phyloP scores from a whole-genome alignment of 2,888 invertebrate species.

The Lamproptera curius region DNA sequence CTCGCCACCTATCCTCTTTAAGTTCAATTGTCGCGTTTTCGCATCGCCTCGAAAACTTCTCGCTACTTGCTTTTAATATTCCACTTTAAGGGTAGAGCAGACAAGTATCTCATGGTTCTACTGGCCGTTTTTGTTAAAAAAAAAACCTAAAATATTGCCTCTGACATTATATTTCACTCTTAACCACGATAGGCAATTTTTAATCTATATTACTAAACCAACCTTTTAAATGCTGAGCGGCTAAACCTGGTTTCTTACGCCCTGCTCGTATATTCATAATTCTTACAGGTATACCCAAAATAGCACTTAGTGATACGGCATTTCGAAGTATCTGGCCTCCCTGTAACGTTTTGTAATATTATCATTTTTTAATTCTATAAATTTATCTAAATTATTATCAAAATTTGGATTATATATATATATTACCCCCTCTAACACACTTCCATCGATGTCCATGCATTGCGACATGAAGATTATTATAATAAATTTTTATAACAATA shows the following conservation, averaged over 20 bases:
- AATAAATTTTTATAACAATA: too few relatives aligned
- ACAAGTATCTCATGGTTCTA: too few relatives aligned
- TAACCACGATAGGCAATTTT: background rate
- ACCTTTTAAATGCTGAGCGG: slow-evolving; percentile 90
- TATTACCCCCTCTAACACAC: slow-evolving; percentile 88
- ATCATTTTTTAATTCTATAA: slow-evolving; percentile 1
- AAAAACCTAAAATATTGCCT: too few relatives aligned
- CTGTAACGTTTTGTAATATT: slow-evolving; percentile 59
- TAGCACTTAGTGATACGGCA: slow-evolving; percentile 87
- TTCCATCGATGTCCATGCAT: slow-evolving; percentile 85
- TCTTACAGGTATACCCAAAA: slow-evolving; percentile 83
- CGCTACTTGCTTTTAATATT: too few relatives aligned
- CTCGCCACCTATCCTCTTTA: too few relatives aligned
- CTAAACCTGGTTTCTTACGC: slow-evolving; percentile 89
- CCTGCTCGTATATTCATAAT: slow-evolving; percentile 90
- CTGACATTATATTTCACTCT: too few relatives aligned
- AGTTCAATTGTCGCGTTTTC: too few relatives aligned
- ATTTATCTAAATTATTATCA: background rate
- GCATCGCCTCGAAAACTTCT: too few relatives aligned
- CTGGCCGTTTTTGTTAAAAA: too few relatives aligned
- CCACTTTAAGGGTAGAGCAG: too few relatives aligned
- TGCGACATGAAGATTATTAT: slow-evolving; percentile 22
- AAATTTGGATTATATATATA: too few relatives aligned
- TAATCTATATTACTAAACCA: slow-evolving; percentile 22
- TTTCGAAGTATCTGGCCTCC: slow-evolving; percentile 95